Base-by-base conservation (phyloP, 1,140 invertebrate genomes). In the Brachionus sp. region DNA sequence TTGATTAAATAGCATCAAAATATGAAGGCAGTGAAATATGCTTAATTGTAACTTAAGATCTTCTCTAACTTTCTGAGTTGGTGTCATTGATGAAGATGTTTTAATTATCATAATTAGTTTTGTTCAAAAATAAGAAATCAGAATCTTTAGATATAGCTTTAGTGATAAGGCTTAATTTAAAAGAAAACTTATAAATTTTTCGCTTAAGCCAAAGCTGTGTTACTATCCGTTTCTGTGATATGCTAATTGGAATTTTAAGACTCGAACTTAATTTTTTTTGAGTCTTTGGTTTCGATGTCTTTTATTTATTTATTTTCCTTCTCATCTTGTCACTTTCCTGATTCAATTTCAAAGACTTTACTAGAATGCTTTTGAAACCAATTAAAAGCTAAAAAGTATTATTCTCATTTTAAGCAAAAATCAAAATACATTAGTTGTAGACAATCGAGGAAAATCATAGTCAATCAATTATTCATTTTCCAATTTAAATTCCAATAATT, bases 31-130 rank as follows among this genome's bases (percentile, higher is more conserved):
- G 29, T 37, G 66, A 37, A 37, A 66, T 66, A 66, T 66, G 25
- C n/a, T 66, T 35, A 37, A 70, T 37, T 70, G 66, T 70, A 70
- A 70, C 66, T 70, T 70, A 70, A 70, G 66, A 70, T 70, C 66
- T 70, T 70, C 12, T 70, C 37, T 70, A 39, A 39, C 66, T 39
- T 19, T 70, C 16, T 57, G 50, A 23, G 50, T 23, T 57, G 50
- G 66, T 70, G 35, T 70, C 66, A 70, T 70, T 39, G 66, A 70
- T 70, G 35, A n/a, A n/a, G n/a, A 70, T 70, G 35, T 39, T 70
- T 70, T 70, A 70, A 70, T 70, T 70, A 70, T 37, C 66, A 70
- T 70, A 70, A 70, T 70, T 70, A 70, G 35, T 39, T 70, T 70
- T 70, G 16, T 70, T 37, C 16, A 19, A 37, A 10, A 39, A 37